Conservation (phyloP, 2,888 invertebrate species). For the Hirtodrosophila confusa region DNA sequence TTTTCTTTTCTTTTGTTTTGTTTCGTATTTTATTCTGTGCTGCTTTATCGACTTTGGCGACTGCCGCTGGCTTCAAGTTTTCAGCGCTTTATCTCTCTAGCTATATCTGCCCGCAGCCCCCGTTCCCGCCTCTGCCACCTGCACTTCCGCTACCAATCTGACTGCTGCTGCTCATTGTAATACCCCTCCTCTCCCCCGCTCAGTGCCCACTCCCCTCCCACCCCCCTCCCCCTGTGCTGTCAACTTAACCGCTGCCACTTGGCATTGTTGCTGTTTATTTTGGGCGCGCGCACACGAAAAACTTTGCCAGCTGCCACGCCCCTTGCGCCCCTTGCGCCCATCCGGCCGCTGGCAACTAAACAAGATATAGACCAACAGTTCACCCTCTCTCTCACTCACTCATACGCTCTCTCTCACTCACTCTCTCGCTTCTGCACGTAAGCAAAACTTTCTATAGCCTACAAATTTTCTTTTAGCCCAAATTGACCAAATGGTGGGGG, state of each 20-base stretch:
- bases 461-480: slow-evolving; percentile 77
- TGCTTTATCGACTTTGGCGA: slow-evolving; percentile 57
- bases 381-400: neutral
- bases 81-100: slow-evolving; percentile 67
- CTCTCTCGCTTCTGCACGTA: slow-evolving; percentile 1
- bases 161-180: neutral
- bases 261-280: slow-evolving; percentile 75
- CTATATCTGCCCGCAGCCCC: slow-evolving; percentile 36
- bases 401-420: slow-evolving; percentile 5
- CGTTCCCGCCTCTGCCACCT: neutral
- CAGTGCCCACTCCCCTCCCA: slow-evolving; percentile 6
- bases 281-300: slow-evolving; percentile 39
- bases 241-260: slow-evolving; percentile 76
- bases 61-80: slow-evolving; percentile 68
- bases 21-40: slow-evolving; percentile 6
- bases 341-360: slow-evolving; percentile 41
- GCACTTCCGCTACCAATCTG: neutral
- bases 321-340: slow-evolving; percentile 6
- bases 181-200: neutral
- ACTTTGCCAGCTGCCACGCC: slow-evolving; percentile 68
- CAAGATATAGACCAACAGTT: slow-evolving; percentile 56
- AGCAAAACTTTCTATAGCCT: slow-evolving; percentile 70
- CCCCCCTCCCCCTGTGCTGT: slow-evolving; percentile 47
- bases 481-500: slow-evolving; percentile 71
- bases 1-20: slow-evolving; percentile 2